Conservation (phyloP, 2,113 vertebrate species). For the Taxidea taxus region DNA sequence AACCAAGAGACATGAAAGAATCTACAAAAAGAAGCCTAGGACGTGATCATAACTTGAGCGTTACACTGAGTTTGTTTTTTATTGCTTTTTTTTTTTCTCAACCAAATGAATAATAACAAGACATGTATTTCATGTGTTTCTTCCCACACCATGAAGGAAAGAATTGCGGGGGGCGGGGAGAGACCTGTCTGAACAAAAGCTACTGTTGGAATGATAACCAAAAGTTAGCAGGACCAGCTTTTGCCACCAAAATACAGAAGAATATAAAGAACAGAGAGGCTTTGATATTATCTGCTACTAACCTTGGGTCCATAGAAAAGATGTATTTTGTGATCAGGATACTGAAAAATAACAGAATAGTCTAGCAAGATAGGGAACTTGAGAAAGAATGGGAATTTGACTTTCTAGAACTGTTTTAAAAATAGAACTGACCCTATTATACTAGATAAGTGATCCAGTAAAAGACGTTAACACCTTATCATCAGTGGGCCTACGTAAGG, state of each 20-base stretch:
- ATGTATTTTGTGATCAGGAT: not conserved
- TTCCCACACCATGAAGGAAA: not conserved
- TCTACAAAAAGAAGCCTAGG: not conserved
- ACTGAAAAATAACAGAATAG: not conserved
- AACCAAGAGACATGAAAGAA: not conserved
- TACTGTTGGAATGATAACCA: not conserved
- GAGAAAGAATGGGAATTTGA: not conserved
- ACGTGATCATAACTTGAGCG: slow-evolving; percentile 14
- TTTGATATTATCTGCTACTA: not conserved
- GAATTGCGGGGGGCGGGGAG: rapidly evolving
- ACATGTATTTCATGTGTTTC: not conserved
- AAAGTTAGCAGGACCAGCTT: not conserved
- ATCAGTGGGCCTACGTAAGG: not conserved
- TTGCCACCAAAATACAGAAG: not conserved
- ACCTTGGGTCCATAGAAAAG: not conserved
- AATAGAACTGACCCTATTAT: not conserved
- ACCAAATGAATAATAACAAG: slow-evolving; percentile 28
- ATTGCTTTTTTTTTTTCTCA: not conserved
- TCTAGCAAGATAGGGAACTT: not conserved
- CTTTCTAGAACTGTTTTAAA: slow-evolving; percentile 26
- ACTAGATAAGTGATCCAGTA: not conserved
- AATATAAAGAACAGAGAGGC: not conserved
- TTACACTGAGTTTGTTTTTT: not conserved
- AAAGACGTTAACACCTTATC: not conserved
- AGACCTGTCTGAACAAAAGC: not conserved